These are phyloP conservation scores for Drosophila nr. perissopoda DNA, from an alignment of 2,888 invertebrate genomes.

Conservation along the genomic window DNA sequence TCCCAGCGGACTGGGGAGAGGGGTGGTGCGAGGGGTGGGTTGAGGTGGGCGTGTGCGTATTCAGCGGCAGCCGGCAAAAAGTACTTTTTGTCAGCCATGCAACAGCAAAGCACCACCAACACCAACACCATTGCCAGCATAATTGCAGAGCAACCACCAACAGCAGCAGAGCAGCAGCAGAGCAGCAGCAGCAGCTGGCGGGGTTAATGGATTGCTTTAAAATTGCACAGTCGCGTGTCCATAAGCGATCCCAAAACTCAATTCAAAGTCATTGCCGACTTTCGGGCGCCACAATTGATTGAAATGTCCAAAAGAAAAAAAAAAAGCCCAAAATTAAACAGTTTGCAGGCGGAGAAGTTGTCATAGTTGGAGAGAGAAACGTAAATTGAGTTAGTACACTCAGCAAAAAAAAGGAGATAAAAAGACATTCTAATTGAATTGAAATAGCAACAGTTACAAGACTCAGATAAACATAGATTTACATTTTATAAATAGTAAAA, in stretches of 20 bases:
- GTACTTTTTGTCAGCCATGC: conserved; percentile 38
- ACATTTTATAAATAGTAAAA: neutral
- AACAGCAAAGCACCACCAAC: conserved; percentile 25
- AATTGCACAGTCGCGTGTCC: conserved; percentile 52
- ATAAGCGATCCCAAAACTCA: conserved; percentile 13
- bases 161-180: conserved; percentile 9
- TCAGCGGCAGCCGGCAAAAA: conserved; percentile 73
- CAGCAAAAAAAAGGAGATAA: neutral
- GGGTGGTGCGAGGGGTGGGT: neutral
- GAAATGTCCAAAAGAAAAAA: neutral
- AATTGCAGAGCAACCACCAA: conserved; percentile 43
- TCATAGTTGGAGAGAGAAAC: neutral
- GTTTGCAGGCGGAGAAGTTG: neutral
- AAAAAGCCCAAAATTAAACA: neutral
- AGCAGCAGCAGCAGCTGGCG: conserved; percentile 1
- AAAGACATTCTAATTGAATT: neutral
- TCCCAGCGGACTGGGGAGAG: neutral
- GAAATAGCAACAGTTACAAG: neutral
- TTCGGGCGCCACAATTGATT: conserved; percentile 53
- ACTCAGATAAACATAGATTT: fast-evolving
- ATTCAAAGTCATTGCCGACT: conserved; percentile 46
- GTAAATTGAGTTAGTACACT: neutral
- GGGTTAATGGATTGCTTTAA: conserved; percentile 44
- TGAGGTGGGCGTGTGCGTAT: conserved; percentile 54
- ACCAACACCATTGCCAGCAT: conserved; percentile 29